Evolutionary conservation across 2,888 invertebrate genomes (phyloP).

Genomic region (Ptilodon capucinus): DNA sequence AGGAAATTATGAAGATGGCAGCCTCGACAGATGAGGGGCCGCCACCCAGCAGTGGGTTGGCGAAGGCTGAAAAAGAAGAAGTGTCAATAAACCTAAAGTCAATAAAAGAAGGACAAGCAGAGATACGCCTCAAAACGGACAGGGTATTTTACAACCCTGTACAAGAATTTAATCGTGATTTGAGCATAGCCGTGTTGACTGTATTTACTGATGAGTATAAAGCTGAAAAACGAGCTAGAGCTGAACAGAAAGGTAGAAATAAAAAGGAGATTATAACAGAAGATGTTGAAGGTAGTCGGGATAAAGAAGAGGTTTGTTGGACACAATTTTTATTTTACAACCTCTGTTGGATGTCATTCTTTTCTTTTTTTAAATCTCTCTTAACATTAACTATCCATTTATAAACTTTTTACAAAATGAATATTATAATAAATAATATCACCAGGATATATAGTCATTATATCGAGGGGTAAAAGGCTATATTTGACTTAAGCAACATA

Average conservation of each 20-base stretch:
- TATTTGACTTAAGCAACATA: too few relatives aligned
- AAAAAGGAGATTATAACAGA: constrained; percentile 33
- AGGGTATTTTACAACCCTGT: constrained; percentile 99
- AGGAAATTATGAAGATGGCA: constrained; percentile 59
- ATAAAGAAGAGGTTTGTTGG: constrained; percentile 23
- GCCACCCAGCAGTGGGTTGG: too few relatives aligned
- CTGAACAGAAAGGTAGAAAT: constrained; percentile 38
- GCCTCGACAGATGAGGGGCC: constrained; percentile 30
- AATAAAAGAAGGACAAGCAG: constrained; percentile 90
- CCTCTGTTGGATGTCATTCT: too few relatives aligned
- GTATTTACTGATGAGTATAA: constrained; percentile 83
- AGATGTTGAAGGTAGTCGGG: constrained; percentile 14
- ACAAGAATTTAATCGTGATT: constrained; percentile 98
- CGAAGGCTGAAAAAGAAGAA: too few relatives aligned
- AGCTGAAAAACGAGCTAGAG: constrained; percentile 45
- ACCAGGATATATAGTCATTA: too few relatives aligned
- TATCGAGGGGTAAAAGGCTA: too few relatives aligned
- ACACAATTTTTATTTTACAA: too few relatives aligned
- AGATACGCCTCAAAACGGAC: constrained; percentile 85
- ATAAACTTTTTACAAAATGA: too few relatives aligned
- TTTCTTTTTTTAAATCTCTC: too few relatives aligned
- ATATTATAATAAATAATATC: too few relatives aligned
- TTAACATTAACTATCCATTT: too few relatives aligned
- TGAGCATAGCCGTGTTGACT: constrained; percentile 90
- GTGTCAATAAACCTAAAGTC: constrained; percentile 54